These are phyloP conservation scores for Epiblema foenella DNA, from an alignment of 2,888 invertebrate species.

Conservation along the genomic window DNA sequence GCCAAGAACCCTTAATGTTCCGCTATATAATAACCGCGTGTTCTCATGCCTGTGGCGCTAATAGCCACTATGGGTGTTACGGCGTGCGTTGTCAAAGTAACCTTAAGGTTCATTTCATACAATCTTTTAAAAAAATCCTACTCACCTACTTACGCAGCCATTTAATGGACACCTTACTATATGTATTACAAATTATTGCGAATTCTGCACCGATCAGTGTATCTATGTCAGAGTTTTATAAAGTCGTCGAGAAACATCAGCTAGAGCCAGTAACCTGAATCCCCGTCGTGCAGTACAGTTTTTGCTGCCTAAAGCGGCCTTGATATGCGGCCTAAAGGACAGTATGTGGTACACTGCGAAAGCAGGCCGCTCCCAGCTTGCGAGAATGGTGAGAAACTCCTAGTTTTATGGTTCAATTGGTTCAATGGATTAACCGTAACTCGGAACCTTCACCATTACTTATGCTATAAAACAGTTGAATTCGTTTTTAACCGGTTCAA, in stretches of 20 bases:
- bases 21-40: too few species aligned
- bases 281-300: conserved; percentile 66
- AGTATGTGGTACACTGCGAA: conserved; percentile 65
- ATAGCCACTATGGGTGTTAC: too few species aligned
- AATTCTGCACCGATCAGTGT: not conserved
- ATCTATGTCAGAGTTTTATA: not conserved
- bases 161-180: too few species aligned
- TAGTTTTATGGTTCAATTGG: conserved; percentile 48
- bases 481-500: not conserved
- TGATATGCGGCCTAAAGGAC: conserved; percentile 72
- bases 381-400: conserved; percentile 71
- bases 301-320: conserved; percentile 68
- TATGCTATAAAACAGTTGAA: not conserved
- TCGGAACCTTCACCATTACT: not conserved
- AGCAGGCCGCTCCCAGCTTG: conserved; percentile 70
- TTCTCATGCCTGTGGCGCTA: too few species aligned
- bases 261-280: conserved; percentile 36
- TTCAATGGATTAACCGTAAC: conserved; percentile 39
- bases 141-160: too few species aligned
- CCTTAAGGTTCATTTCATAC: too few species aligned
- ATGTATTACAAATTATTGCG: too few species aligned
- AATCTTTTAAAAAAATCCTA: too few species aligned
- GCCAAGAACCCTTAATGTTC: too few species aligned
- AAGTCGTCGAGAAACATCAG: not conserved
- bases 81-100: too few species aligned